Base-by-base conservation (phyloP, 92 coral and sea anemone species). In the Epizoanthus rinbou region DNA sequence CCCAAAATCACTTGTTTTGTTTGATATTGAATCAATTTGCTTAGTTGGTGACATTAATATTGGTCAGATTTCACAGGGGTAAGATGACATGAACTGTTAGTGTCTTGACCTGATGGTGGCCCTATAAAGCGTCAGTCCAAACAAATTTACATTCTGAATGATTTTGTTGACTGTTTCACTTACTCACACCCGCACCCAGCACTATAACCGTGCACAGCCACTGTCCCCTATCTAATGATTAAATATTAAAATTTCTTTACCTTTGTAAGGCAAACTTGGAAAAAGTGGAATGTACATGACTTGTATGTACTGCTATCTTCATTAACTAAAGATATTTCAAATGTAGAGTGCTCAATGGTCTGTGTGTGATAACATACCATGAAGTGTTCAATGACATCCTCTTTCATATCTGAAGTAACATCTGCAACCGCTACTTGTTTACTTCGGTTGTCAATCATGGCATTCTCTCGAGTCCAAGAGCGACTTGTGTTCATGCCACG, bases 391-490 rank as follows among this genome's bases (percentile, higher is more conserved):
- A 90, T 52, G 1, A 92, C 79, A 57, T 82, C 85, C 13, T 94
- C 95, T 57, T 81, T 92, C 66, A 92, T 93, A 84, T 84, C 92
- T 50, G 87, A 75, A 15, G 89, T 90, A 76, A 94, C 78, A 11
- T 91, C 93, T 67, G 84, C 92, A n/a, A 97, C 96, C 60, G 88
- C 76, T 50, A 97, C 79, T 89, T 94, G 99, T 69, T 82, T 92
- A 6, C 94, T 86, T 18, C 95, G 81, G 47, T 89, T 92, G 71
- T 97, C 99, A 54, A 94, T 70, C 5, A 89, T 89, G 6, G 98
- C 99, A 89, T 94, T 93, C 39, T 94, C 97, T 18, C 98, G 84
- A 11, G 98, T 91, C 94, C 98, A 89, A 57, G 93, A 90, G 22
- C 94, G 88, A 17, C 94, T 86, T 8, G 87, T 89, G 65, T 88